Evolutionary conservation across 2,797 vertebrate species (phyloP).

Genomic region (Paramormyrops hopkinsi): DNA sequence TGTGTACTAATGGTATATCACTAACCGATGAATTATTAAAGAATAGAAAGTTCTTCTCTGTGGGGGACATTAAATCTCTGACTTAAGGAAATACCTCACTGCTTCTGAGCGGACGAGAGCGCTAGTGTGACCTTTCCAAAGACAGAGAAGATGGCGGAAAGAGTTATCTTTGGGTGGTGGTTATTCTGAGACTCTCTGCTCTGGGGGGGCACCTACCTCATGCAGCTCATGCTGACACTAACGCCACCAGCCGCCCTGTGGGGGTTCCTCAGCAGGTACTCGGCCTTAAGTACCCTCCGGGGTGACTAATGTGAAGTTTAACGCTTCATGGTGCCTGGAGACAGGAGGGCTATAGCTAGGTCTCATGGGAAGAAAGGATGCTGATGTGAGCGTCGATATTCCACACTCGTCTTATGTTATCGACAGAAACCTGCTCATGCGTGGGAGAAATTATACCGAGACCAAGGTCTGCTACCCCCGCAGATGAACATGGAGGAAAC

Average conservation of each 20-base stretch:
- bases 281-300: neutral
- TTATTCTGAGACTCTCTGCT: neutral
- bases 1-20: conserved; percentile 7
- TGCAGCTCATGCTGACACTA: neutral
- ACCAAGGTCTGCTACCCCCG: neutral
- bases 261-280: neutral
- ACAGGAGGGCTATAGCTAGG: neutral
- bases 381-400: neutral
- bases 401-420: neutral
- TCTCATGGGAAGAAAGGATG: neutral
- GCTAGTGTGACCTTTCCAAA: neutral
- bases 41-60: neutral
- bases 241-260: neutral
- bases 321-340: neutral
- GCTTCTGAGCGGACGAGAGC: neutral
- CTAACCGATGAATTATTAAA: conserved; percentile 3
- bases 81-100: neutral
- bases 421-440: neutral
- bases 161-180: neutral
- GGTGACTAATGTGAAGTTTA: neutral
- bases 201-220: neutral
- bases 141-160: neutral
- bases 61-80: neutral
- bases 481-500: neutral
- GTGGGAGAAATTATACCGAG: neutral